These are phyloP conservation scores for Ceryle rudis DNA, from an alignment of 2,797 vertebrate species.

Conservation along the genomic window DNA sequence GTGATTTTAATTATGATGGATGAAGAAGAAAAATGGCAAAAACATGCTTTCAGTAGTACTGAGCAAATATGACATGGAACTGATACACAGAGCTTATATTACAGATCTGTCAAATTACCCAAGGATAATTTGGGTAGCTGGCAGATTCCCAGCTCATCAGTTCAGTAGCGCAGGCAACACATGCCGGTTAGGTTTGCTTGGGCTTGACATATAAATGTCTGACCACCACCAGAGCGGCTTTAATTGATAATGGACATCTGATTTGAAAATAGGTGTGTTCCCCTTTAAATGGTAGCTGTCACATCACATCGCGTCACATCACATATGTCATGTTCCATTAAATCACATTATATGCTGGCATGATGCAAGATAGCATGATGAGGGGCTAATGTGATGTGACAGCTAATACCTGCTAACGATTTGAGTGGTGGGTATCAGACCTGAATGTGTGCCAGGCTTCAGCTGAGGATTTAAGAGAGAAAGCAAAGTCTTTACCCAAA, in stretches of 20 bases:
- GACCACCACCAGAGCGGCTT: conserved; percentile 53
- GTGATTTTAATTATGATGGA: conserved; percentile 62
- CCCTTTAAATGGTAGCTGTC: conserved; percentile 66
- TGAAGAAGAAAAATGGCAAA: conserved; percentile 60
- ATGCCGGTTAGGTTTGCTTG: conserved; percentile 45
- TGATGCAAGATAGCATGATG: conserved; percentile 40
- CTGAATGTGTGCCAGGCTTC: conserved; percentile 12
- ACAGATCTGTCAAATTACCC: conserved; percentile 75
- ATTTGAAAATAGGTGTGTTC: conserved; percentile 67
- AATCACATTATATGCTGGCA: conserved; percentile 65
- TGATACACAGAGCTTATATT: conserved; percentile 68
- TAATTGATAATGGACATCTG: conserved; percentile 62
- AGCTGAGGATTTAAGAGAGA: neutral
- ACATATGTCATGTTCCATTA: conserved; percentile 69
- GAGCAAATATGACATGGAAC: conserved; percentile 68
- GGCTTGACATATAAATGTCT: conserved; percentile 31
- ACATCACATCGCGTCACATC: conserved; percentile 60
- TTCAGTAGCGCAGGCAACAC: conserved; percentile 44
- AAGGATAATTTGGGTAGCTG: conserved; percentile 72
- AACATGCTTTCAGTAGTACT: conserved; percentile 56
- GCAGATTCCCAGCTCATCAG: conserved; percentile 72
- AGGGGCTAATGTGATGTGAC: conserved; percentile 58
- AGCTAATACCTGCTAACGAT: conserved; percentile 68
- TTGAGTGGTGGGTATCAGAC: conserved; percentile 33
- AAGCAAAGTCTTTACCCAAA: neutral